Percentiles rank a stretch among this genome's conserved stretches.
phyloP scores from a whole-genome alignment of 2,113 vertebrate genomes.

The Catharus minimus region DNA sequence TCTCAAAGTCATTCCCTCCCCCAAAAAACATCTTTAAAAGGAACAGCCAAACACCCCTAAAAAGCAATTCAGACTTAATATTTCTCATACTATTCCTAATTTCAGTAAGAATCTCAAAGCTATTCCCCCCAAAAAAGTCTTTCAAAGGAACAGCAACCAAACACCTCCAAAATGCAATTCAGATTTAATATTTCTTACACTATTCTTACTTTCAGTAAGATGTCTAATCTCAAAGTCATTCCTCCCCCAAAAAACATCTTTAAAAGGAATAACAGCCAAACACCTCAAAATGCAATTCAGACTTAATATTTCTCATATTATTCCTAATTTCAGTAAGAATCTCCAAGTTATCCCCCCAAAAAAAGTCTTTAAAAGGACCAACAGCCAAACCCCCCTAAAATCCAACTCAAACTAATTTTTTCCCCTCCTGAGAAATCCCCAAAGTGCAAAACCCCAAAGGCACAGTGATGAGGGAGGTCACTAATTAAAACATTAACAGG shows the following conservation, averaged over 20 bases:
- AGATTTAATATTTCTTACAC: too few species aligned
- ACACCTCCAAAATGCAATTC: too few species aligned
- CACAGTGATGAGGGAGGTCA: fast-evolving
- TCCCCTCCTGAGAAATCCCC: neutral
- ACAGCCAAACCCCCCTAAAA: neutral
- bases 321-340: neutral
- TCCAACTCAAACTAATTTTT: neutral
- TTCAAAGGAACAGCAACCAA: neutral
- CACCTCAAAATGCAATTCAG: too few species aligned
- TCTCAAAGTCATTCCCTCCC: neutral
- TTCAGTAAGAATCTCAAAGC: neutral
- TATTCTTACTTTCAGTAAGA: neutral
- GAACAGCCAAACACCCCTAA: neutral
- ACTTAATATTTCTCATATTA: too few species aligned
- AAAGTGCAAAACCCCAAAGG: neutral
- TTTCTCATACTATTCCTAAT: neutral
- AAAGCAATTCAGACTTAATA: neutral
- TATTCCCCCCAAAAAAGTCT: fast-evolving
- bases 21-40: neutral
- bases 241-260: fast-evolving
- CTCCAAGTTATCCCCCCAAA: neutral
- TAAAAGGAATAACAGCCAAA: too few species aligned
- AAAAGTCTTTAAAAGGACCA: fast-evolving
- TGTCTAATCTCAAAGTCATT: neutral
- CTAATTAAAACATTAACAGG: neutral